phyloP scores from a whole-genome alignment of 1,140 invertebrate genomes.

The Ditylenchus dipsaci region DNA sequence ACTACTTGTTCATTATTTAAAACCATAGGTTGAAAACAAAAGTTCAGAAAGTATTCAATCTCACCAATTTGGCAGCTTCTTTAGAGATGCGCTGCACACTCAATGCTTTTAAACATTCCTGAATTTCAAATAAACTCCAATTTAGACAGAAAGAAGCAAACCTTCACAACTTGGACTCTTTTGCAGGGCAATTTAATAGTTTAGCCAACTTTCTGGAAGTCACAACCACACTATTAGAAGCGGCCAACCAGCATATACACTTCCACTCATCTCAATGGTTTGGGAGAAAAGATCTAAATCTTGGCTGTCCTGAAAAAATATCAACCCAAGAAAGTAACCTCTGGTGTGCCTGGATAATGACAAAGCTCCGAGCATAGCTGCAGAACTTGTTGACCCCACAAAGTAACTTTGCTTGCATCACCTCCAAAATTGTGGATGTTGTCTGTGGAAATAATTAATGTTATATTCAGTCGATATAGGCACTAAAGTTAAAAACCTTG shows the following conservation, averaged over 20 bases:
- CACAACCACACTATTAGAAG: constrained; percentile 32
- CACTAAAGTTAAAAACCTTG: constrained; percentile 1
- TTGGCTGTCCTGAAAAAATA: background rate
- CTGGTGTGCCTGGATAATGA: constrained; percentile 16
- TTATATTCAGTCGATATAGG: constrained; percentile 14
- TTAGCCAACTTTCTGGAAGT: constrained; percentile 26
- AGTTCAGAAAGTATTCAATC: no score
- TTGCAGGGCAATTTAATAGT: constrained; percentile 14
- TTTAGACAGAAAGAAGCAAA: no score
- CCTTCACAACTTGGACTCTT: constrained; percentile 15
- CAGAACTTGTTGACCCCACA: constrained; percentile 70
- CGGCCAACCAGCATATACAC: constrained; percentile 39
- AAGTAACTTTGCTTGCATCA: constrained; percentile 62
- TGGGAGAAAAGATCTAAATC: constrained; percentile 44
- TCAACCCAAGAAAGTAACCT: background rate
- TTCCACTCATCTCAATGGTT: constrained; percentile 49
- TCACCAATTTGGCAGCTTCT: constrained; percentile 18
- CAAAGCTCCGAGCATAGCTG: constrained; percentile 49
- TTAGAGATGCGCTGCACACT: constrained; percentile 13
- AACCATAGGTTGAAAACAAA: no score
- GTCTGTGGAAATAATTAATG: background rate
- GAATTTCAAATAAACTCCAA: no score
- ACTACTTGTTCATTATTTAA: no score
- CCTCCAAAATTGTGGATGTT: constrained; percentile 1
- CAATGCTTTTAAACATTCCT: constrained; percentile 32